Conservation (phyloP, 2,113 vertebrate genomes). For the Lophotis ruficrista region DNA sequence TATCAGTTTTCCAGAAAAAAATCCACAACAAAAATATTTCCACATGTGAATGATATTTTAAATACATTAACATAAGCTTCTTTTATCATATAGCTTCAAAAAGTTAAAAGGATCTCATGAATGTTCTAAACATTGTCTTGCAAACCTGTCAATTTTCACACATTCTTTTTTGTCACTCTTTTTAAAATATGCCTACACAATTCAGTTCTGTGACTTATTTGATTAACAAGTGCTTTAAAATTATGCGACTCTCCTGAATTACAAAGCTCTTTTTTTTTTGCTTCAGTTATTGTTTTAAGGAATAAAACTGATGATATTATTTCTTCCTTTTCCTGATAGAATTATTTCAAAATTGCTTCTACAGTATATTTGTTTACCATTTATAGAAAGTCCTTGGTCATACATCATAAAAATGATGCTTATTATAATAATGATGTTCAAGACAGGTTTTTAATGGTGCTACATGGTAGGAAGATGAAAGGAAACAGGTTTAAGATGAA, state of each 20-base stretch:
- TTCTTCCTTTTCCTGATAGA: not conserved
- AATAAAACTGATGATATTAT: not conserved
- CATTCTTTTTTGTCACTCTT: not conserved
- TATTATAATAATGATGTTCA: not conserved
- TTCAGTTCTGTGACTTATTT: not conserved
- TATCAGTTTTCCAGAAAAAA: not conserved
- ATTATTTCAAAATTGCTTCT: not conserved
- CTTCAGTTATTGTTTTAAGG: not conserved
- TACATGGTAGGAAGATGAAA: not conserved
- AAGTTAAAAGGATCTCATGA: not conserved
- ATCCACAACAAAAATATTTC: not conserved
- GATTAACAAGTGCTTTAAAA: not conserved
- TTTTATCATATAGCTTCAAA: not conserved
- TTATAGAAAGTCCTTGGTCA: not conserved
- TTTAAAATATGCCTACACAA: not conserved
- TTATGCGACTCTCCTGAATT: fast-evolving
- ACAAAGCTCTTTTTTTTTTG: not conserved
- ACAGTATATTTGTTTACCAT: not conserved
- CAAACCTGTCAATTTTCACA: not conserved
- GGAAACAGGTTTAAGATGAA: not conserved
- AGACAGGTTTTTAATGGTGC: not conserved
- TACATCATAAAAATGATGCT: not conserved
- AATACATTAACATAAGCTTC: not conserved
- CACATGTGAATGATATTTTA: not conserved
- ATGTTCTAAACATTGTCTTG: not conserved